Evolutionary conservation across 2,797 vertebrate genomes (phyloP).

Genomic region (Brotula barbata): DNA sequence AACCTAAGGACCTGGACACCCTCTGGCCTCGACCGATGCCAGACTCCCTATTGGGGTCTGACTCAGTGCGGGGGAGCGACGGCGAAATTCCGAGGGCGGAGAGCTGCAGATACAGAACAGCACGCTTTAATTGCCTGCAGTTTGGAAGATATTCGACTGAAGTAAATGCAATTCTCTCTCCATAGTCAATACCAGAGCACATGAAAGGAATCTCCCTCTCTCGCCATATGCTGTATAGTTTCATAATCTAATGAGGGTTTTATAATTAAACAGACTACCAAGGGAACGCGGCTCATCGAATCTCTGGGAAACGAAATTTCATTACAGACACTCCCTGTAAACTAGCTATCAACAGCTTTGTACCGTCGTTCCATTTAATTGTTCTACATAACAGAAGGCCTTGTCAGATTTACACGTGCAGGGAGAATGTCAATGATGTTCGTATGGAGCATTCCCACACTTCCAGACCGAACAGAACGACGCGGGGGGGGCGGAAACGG

Average conservation of each 20-base stretch:
- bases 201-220: constrained; percentile 65
- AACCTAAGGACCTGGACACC: constrained; percentile 40
- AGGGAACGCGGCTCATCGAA: constrained; percentile 64
- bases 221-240: constrained; percentile 66
- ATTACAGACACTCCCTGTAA: constrained; percentile 56
- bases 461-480: constrained; percentile 19
- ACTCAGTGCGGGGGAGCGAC: constrained; percentile 28
- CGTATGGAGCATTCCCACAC: constrained; percentile 2
- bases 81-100: constrained; percentile 14
- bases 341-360: constrained; percentile 51
- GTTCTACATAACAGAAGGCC: constrained; percentile 61
- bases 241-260: constrained; percentile 75
- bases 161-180: constrained; percentile 42
- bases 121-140: constrained; percentile 40
- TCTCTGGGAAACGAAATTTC: constrained; percentile 68
- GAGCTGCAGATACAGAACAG: constrained; percentile 29
- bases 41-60: constrained; percentile 19
- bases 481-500: constrained; percentile 13
- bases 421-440: constrained; percentile 19
- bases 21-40: constrained; percentile 34
- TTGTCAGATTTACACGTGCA: constrained; percentile 34
- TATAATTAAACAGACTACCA: constrained; percentile 71
- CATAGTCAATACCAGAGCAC: constrained; percentile 66
- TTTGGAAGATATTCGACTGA: constrained; percentile 49
- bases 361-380: constrained; percentile 54